phyloP scores from a whole-genome alignment of 2,797 vertebrate genomes.

The Nannoperca obscura region DNA sequence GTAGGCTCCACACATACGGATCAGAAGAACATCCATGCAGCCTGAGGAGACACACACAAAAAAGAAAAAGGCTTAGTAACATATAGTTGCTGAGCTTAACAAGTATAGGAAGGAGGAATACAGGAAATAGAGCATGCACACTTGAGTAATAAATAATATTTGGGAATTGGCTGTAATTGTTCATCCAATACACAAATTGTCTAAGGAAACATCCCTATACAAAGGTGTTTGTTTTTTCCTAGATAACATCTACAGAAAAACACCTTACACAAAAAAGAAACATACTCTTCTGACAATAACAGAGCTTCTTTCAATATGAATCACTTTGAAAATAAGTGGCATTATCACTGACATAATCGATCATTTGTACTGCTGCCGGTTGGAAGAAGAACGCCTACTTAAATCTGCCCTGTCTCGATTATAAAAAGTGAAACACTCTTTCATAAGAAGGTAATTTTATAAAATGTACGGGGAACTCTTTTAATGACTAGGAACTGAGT shows the following conservation, averaged over 20 bases:
- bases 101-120: neutral
- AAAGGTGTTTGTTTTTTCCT: neutral
- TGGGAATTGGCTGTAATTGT: neutral
- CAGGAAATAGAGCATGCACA: neutral
- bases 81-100: neutral
- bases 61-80: neutral
- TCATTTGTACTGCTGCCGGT: neutral
- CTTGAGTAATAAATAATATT: neutral
- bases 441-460: neutral
- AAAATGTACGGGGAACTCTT: neutral
- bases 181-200: neutral
- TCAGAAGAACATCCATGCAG: slow-evolving; percentile 92
- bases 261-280: neutral
- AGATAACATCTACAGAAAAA: neutral
- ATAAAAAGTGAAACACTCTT: neutral
- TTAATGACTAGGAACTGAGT: neutral
- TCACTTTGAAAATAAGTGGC: neutral
- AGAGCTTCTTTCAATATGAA: neutral
- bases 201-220: neutral
- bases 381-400: neutral
- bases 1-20: slow-evolving; percentile 91
- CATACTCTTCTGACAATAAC: neutral
- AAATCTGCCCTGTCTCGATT: neutral
- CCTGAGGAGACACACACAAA: slow-evolving; percentile 78
- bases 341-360: neutral